These are phyloP conservation scores for Thymelicus lineola DNA, from an alignment of 2,888 invertebrate genomes.

Conservation along the genomic window DNA sequence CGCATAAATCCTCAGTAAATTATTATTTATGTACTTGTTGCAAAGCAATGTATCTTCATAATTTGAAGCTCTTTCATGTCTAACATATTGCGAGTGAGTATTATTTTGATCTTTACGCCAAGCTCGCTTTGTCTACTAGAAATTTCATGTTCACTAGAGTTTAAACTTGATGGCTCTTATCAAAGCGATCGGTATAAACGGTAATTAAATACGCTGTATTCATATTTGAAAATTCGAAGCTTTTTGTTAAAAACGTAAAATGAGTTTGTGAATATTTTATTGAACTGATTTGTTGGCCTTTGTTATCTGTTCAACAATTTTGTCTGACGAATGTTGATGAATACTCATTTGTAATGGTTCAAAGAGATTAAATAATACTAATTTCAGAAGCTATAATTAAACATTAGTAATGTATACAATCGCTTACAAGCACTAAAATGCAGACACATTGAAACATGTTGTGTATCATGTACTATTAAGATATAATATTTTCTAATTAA, in stretches of 20 bases:
- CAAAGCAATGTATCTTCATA: constrained; percentile 14
- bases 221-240: constrained; percentile 17
- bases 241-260: constrained; percentile 11
- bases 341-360: not conserved
- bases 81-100: constrained; percentile 36
- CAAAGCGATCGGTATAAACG: constrained; percentile 3
- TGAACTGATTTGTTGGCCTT: constrained; percentile 2
- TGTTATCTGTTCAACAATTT: not conserved
- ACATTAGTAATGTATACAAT: no score
- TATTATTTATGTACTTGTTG: constrained; percentile 11
- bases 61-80: constrained; percentile 25
- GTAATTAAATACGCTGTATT: constrained; percentile 22
- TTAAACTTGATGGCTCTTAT: constrained; percentile 29
- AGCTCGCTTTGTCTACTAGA: constrained; percentile 20
- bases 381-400: no score
- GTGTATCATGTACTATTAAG: no score
- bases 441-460: no score
- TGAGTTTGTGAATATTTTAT: constrained; percentile 5
- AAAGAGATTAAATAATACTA: no score
- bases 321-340: no score
- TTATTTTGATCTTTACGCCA: constrained; percentile 29
- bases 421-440: no score
- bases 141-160: constrained; percentile 31
- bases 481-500: no score
- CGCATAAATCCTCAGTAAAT: not conserved